A percentile compares a stretch with the other conserved stretches of the same genome.
These are phyloP conservation scores for Megaleporinus macrocephalus DNA, from an alignment of 2,113 vertebrate species.

Conservation along the genomic window DNA sequence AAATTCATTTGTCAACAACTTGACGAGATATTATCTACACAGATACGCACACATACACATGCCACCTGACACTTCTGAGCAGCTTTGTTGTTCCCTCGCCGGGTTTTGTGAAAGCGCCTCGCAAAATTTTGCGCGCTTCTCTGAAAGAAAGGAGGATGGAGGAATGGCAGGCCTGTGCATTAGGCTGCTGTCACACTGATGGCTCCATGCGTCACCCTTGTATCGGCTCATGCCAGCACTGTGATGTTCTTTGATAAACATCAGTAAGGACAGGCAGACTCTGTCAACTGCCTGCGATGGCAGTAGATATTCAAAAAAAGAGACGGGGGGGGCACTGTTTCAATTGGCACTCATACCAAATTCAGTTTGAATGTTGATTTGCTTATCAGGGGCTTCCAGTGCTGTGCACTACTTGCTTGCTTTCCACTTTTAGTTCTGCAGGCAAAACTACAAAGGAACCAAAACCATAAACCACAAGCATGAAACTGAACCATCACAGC, in stretches of 20 bases:
- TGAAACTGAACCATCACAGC: conserved; percentile 23
- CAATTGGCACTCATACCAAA: conserved; percentile 31
- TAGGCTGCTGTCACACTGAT: conserved; percentile 46
- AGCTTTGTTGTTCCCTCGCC: conserved; percentile 43
- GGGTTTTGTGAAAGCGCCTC: conserved; percentile 17
- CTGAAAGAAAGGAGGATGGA: conserved; percentile 34
- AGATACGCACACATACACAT: conserved; percentile 36
- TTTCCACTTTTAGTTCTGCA: conserved; percentile 47
- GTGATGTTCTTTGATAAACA: conserved; percentile 54
- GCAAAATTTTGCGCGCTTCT: conserved; percentile 42
- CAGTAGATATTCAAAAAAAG: conserved; percentile 35
- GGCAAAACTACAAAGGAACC: conserved; percentile 25
- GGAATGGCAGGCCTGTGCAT: conserved; percentile 29
- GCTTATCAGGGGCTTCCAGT: conserved; percentile 48
- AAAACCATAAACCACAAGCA: conserved; percentile 24
- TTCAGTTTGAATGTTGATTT: conserved; percentile 49
- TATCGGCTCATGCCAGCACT: conserved; percentile 28
- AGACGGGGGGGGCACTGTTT: conserved; percentile 29
- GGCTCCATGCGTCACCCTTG: conserved; percentile 18
- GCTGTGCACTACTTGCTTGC: conserved; percentile 24
- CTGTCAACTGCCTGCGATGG: conserved; percentile 47
- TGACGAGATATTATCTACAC: conserved; percentile 56
- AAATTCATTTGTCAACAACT: conserved; percentile 59
- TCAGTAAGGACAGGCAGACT: conserved; percentile 46
- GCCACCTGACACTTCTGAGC: conserved; percentile 35